Conservation (phyloP, 2,888 invertebrate genomes). For the Sceliomorpha sp. region DNA sequence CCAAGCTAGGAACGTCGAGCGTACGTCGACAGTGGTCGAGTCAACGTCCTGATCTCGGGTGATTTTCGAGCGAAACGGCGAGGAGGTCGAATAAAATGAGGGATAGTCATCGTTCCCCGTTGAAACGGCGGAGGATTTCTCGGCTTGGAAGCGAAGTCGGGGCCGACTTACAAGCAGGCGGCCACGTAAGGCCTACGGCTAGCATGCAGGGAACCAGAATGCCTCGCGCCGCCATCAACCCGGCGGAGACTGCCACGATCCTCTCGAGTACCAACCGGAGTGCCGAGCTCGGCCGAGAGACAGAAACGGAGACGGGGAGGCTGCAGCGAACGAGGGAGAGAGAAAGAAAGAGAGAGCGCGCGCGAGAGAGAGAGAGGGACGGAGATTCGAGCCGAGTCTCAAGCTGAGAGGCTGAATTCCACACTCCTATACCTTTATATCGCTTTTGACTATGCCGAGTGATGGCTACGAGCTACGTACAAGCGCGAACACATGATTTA, state of each 20-base stretch:
- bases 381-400: conserved; percentile 67
- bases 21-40: conserved; percentile 29
- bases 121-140: conserved; percentile 37
- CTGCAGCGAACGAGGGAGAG: conserved; percentile 33
- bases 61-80: conserved; percentile 59
- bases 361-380: conserved; percentile 63
- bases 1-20: too few relatives aligned
- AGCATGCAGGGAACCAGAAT: conserved; percentile 74
- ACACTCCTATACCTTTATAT: conserved; percentile 74
- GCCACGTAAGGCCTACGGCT: conserved; percentile 73
- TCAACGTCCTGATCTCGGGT: conserved; percentile 27
- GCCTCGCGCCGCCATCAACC: conserved; percentile 67
- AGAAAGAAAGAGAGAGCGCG: conserved; percentile 47
- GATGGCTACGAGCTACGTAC: conserved; percentile 68
- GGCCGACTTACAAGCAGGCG: conserved; percentile 48
- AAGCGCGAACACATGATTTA: conserved; percentile 59
- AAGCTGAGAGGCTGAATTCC: conserved; percentile 76
- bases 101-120: conserved; percentile 37
- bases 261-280: neutral
- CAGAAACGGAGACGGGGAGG: conserved; percentile 13
- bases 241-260: conserved; percentile 51
- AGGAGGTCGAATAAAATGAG: conserved; percentile 49
- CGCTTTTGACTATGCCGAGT: conserved; percentile 72
- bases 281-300: conserved; percentile 5
- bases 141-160: conserved; percentile 43